Evolutionary conservation across 35 echinoderm and acorn worm genomes (phyloP), one percentile per base, ranked within the genome.

Genomic region (Strongylocentrotus purpuratus): DNA sequence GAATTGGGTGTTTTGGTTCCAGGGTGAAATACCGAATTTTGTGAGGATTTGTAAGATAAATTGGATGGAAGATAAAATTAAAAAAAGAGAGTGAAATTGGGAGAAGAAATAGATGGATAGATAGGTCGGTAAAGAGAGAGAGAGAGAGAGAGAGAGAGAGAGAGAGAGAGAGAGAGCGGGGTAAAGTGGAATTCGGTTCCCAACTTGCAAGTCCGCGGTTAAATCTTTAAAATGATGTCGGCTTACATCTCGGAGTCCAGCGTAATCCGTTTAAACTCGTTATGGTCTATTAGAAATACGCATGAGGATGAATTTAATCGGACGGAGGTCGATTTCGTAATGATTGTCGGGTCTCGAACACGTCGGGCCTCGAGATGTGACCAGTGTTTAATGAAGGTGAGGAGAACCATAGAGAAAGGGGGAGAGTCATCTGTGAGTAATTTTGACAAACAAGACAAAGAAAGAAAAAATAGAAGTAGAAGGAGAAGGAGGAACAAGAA

Each of bases 251-350:
- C 22, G 15, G 65, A 78, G 65, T 78, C 22, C 15, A 28, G 25
- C 65, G 65, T 89, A 89, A 89, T 89, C 87, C 87, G 87, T 89
- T 89, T 89, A 41, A 46, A 33, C 87, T 46, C 87, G 87, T 45
- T 46, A 45, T 89, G 87, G 87, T 89, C 87, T 89, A 89, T 89
- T 89, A 89, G 87, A 46, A 89, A 41, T 7, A 89, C 33, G 87
- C 87, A 89, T 89, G 87, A 31, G 12, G 87, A 41, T 89, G 87
- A 33, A 89, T 89, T 17, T 89, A 89, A 89, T 89, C 45, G 87
- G 87, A 41, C 87, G 33, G 65, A 78, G 65, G 65, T 78, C 65
- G 65, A 78, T 78, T 78, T 78, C 65, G 25, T 78, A n/a, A 78
- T 78, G 65, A 78, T 78, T 78, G 65, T 78, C 65, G 65, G 65